Evolutionary conservation across 2,113 vertebrate genomes (phyloP).

Genomic region (Rhinoderma darwinii): DNA sequence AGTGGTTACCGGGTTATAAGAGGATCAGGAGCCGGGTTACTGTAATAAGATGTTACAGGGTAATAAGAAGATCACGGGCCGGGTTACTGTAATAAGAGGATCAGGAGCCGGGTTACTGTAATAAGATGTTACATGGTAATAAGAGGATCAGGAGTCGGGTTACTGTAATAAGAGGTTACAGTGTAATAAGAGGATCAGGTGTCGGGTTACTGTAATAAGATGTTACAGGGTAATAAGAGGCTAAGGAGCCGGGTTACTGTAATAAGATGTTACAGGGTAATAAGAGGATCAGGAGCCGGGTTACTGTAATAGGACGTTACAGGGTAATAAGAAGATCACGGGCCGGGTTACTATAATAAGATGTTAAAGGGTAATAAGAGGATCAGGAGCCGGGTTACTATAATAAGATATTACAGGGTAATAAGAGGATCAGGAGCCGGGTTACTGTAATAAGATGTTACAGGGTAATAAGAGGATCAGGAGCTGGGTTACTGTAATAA

Average conservation of each 20-base stretch:
- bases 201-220: background rate
- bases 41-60: constrained; percentile 14
- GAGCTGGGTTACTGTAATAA: constrained; percentile 1
- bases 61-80: background rate
- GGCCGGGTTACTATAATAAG: background rate
- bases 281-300: background rate
- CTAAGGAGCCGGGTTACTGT: background rate
- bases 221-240: background rate
- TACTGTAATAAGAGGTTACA: background rate
- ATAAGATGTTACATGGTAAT: constrained; percentile 6
- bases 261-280: background rate
- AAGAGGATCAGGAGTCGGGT: background rate
- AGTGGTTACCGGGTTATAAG: background rate
- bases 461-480: background rate
- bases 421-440: background rate
- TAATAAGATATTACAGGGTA: constrained; percentile 12
- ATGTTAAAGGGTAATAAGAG: constrained; percentile 3
- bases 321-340: background rate
- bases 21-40: no score
- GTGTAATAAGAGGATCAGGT: no score
- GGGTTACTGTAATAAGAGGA: constrained; percentile 4
- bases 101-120: constrained; percentile 1
- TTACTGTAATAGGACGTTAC: background rate
- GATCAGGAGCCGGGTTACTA: no score
- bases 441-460: constrained; percentile 14